These are phyloP conservation scores for Desmophyllum pertusum DNA, from an alignment of 92 coral and sea anemone species.

Conservation along the genomic window DNA sequence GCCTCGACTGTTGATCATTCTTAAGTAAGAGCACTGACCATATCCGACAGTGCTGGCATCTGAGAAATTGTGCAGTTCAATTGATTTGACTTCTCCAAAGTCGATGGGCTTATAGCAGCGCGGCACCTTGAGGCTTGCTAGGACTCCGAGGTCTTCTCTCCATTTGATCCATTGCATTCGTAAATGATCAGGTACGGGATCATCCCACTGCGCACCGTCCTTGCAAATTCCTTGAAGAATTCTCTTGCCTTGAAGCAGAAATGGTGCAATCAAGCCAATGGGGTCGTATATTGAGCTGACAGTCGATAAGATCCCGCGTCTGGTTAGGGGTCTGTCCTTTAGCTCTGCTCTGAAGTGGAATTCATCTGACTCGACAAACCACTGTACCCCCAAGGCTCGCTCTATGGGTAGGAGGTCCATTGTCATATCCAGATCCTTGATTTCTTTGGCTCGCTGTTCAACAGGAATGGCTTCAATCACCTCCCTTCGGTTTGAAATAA, in stretches of 20 bases:
- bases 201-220: neutral
- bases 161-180: neutral
- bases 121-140: neutral
- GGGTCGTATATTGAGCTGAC: constrained; percentile 8
- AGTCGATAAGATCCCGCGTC: neutral
- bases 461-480: neutral
- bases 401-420: neutral
- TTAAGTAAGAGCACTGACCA: neutral
- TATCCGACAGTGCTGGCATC: neutral
- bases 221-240: neutral
- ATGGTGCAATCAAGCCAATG: neutral
- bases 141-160: neutral
- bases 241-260: no score
- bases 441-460: neutral
- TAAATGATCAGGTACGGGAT: neutral
- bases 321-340: no score
- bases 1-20: neutral
- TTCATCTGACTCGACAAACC: constrained; percentile 12
- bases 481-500: constrained; percentile 7
- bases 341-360: neutral
- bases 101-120: constrained; percentile 15
- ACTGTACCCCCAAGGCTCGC: constrained; percentile 9
- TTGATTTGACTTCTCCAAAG: neutral
- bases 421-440: neutral
- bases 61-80: neutral